Evolutionary conservation across 2,888 invertebrate genomes (phyloP), one percentile per base, ranked within the genome.

Genomic region (Abrostola triplasia): DNA sequence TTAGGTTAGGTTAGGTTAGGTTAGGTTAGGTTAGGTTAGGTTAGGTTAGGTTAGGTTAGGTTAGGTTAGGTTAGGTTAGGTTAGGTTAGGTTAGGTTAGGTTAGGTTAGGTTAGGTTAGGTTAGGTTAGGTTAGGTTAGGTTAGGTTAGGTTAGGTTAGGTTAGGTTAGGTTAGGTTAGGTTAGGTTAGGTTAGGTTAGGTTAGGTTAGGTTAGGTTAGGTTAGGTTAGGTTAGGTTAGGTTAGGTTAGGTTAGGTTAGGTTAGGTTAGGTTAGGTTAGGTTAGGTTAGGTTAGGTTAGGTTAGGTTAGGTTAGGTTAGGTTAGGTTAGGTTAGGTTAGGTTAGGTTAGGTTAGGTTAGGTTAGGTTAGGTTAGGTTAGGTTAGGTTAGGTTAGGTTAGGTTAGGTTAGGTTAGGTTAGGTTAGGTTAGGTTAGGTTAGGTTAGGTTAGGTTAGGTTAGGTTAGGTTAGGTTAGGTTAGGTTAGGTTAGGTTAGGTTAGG

Each of bases 141-240:
- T 59, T 58, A 41, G 48, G 51, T 56, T 12, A 55, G 58, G 44
- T 42, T 59, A 55, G 58, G 53, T 41, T 64, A 62, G 56, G 62
- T 62, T 62, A 56, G 55, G 55, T 61, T 61, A 56, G 57, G 57
- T 58, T 60, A 65, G 67, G 55, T 62, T 62, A 54, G 61, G 58
- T 55, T 61, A 58, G 54, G 59, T 59, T 67, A 56, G 63, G 67
- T 56, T 59, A 59, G 56, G 51, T 59, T 55, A 54, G 54, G 37
- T 56, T 47, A 47, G 56, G 47, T 47, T 24, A 37, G 38, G 56
- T 47, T 69, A 64, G 63, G 67, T 62, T 62, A 62, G 62, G 71
- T 71, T 71, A 65, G 70, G 67, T 71, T 71, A 67, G 70, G 70
- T 71, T 71, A n/a, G 71, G 71, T 73, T 73, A 69, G 71, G 71